A percentile compares a stretch with the other conserved stretches of the same genome.
phyloP scores from a whole-genome alignment of 2,113 vertebrate genomes.

The Paedocypris sp. region DNA sequence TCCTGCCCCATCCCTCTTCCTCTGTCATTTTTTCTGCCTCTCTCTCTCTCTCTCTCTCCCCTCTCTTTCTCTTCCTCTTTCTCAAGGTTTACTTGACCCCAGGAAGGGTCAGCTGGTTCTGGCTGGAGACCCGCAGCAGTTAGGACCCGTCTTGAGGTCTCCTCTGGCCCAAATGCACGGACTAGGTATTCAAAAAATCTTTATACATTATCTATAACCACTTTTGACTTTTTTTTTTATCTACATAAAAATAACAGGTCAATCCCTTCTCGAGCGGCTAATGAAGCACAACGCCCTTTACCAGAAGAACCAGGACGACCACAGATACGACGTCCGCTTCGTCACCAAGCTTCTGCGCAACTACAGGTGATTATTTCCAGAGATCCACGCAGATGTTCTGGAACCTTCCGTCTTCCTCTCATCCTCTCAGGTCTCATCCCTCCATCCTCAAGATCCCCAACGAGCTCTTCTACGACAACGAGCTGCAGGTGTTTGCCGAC shows the following conservation, averaged over 20 bases:
- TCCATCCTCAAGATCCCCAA: conserved; percentile 78
- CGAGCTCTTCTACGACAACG: conserved; percentile 73
- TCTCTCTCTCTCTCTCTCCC: not conserved
- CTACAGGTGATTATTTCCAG: conserved; percentile 69
- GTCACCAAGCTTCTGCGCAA: conserved; percentile 87
- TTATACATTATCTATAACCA: not conserved
- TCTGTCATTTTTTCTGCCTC: not conserved
- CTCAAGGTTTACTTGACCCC: conserved; percentile 69
- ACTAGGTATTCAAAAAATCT: conserved; percentile 50
- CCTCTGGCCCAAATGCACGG: conserved; percentile 63
- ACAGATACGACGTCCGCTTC: conserved; percentile 59
- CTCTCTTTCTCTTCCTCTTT: not conserved
- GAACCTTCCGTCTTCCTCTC: not conserved
- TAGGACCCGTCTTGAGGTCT: conserved; percentile 76
- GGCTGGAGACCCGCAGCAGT: conserved; percentile 84
- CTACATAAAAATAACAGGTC: too few species aligned
- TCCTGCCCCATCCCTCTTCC: too few species aligned
- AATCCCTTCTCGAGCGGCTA: conserved; percentile 80
- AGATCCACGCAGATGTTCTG: too few species aligned
- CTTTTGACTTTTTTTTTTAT: not conserved
- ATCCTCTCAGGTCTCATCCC: conserved; percentile 70
- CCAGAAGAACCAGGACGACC: conserved; percentile 45
- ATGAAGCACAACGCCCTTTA: conserved; percentile 73
- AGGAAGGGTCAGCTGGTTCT: conserved; percentile 74
- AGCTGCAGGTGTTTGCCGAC: conserved; percentile 65